phyloP scores from a whole-genome alignment of 1,140 invertebrate species.

The Carposina sasakii region DNA sequence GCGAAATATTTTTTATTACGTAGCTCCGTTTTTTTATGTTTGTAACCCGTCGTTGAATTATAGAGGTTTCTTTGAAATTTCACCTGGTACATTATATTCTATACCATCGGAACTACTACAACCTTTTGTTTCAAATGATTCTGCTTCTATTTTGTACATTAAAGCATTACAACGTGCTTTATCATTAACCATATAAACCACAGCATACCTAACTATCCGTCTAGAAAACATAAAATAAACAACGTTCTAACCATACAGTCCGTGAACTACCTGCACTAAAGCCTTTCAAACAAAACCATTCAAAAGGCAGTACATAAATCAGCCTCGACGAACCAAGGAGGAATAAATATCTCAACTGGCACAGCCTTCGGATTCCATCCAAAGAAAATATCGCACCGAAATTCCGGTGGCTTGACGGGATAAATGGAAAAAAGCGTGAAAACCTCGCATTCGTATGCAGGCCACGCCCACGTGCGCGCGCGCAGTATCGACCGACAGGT shows the following conservation, averaged over 20 bases:
- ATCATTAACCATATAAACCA: not conserved
- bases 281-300: conserved; percentile 40
- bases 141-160: no score
- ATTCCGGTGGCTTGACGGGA: conserved; percentile 51
- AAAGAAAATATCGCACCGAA: conserved; percentile 66
- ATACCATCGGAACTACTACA: no score
- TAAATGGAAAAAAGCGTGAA: conserved; percentile 57
- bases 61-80: no score
- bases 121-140: no score
- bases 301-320: conserved; percentile 49
- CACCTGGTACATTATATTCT: no score
- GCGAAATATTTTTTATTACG: no score
- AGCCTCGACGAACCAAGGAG: conserved; percentile 28
- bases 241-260: no score
- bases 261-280: conserved; percentile 44
- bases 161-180: no score
- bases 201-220: no score
- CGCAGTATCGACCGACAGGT: conserved; percentile 45
- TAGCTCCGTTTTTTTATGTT: no score
- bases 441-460: conserved; percentile 29
- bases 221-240: no score
- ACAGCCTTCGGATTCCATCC: conserved; percentile 58
- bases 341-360: conserved; percentile 56
- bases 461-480: conserved; percentile 49
- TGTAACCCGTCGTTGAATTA: no score